Conservation (phyloP, 2,888 invertebrate genomes). For the Eudemis profundana region DNA sequence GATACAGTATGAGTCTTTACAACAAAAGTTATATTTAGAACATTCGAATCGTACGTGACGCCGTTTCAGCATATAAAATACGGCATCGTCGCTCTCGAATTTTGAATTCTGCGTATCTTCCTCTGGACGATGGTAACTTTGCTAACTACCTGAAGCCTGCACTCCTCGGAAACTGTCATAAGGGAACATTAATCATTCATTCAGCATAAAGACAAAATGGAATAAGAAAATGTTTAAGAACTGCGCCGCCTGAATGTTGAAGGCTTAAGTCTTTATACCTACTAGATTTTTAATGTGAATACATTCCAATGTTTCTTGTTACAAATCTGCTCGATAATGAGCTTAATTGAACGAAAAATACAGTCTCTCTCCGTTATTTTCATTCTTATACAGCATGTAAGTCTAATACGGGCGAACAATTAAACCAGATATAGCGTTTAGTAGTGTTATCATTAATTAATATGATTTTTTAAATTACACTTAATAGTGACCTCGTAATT, state of each 20-base stretch:
- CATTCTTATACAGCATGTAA: no score
- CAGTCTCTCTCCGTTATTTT: no score
- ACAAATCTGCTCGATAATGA: slow-evolving; percentile 1
- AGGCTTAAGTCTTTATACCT: slow-evolving; percentile 12
- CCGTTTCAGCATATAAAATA: slow-evolving; percentile 27
- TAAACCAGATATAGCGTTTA: no score
- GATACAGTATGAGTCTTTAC: slow-evolving; percentile 29
- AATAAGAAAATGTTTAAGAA: slow-evolving; percentile 41
- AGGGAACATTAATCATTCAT: slow-evolving; percentile 47
- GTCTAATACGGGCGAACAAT: no score
- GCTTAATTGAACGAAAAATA: not conserved
- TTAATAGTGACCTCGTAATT: no score
- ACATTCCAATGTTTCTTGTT: slow-evolving; percentile 11
- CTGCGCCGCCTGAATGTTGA: slow-evolving; percentile 31
- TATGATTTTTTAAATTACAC: no score
- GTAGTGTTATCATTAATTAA: no score
- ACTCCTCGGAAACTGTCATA: slow-evolving; percentile 44
- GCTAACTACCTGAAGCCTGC: slow-evolving; percentile 39
- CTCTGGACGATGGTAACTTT: slow-evolving; percentile 30
- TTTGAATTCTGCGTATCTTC: slow-evolving; percentile 35
- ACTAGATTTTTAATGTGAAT: slow-evolving; percentile 29
- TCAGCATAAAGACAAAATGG: slow-evolving; percentile 44
- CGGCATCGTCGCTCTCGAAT: slow-evolving; percentile 23
- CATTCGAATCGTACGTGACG: slow-evolving; percentile 36
- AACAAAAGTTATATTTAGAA: slow-evolving; percentile 37